Conservation (phyloP, 2,888 invertebrate species). For the Vandiemenella viatica region DNA sequence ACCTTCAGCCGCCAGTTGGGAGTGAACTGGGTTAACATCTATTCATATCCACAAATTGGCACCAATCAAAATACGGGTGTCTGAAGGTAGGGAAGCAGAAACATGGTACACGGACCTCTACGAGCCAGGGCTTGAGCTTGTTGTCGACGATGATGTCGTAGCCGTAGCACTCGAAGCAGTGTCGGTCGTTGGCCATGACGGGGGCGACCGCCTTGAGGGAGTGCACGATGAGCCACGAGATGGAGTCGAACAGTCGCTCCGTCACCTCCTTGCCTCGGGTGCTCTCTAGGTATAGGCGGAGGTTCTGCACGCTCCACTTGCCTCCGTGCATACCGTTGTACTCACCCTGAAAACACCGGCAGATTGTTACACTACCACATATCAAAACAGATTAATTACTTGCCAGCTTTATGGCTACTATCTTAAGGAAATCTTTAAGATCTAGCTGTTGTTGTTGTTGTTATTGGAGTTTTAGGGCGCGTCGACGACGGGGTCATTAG, state of each 20-base stretch:
- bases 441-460: too few species aligned
- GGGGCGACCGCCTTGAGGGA: constrained; percentile 85
- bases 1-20: too few species aligned
- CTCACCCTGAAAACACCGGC: constrained; percentile 48
- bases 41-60: too few species aligned
- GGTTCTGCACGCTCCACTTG: constrained; percentile 84
- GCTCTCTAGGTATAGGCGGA: constrained; percentile 77
- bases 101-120: constrained; percentile 48
- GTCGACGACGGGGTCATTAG: too few species aligned
- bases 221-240: constrained; percentile 80
- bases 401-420: too few species aligned
- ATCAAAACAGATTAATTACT: too few species aligned
- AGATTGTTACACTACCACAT: too few species aligned
- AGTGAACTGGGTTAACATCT: too few species aligned
- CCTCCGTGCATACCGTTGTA: constrained; percentile 90
- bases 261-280: constrained; percentile 79
- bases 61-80: too few species aligned
- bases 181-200: constrained; percentile 83
- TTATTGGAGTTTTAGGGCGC: too few species aligned
- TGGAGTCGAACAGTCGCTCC: constrained; percentile 74
- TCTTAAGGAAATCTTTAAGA: too few species aligned
- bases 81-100: not conserved
- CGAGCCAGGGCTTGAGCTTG: constrained; percentile 83
- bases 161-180: constrained; percentile 88
- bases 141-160: constrained; percentile 94